Evolutionary conservation across 2,113 vertebrate genomes (phyloP), one percentile per base, ranked within the genome.

Genomic region (Dipodomys merriami): DNA sequence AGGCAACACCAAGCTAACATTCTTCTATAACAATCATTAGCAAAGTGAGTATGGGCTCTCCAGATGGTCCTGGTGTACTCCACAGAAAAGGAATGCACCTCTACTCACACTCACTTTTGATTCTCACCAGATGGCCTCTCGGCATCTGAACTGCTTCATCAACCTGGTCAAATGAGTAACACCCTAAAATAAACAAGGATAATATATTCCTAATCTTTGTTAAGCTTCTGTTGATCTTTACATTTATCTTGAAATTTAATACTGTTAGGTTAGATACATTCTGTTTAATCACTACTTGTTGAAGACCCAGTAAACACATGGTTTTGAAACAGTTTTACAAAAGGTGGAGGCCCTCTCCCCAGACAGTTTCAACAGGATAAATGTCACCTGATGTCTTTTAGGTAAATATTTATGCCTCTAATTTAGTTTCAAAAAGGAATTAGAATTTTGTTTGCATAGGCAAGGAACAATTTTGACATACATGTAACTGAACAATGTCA

Each of bases 361-460:
- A 7, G 0, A 33, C 29, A 11, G 30, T 57, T 19, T 64, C 19
- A 72, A 76, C 39, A 87, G 49, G 15, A 11, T 19, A 62, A 29
- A 4, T 29, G 9, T 29, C 83, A 71, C 46, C 6, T 7, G 16
- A 13, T 46, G 13, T 49, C 78, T 80, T 18, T 57, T 53, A 12
- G 35, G 18, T 53, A 12, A 35, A 13, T 2, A 6, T 0, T 46
- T 49, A 8, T 11, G 27, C n/a, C 76, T 49, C 4, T 20, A 20
- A 74, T 53, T 82, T 30, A 65, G 65, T 57, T 92, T 86, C 65
- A 46, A 86, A 92, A 46, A 88, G 7, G 8, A 94, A 57, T 18
- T 13, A 57, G 53, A 57, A 57, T 57, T 57, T 57, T 57, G 53
- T 23, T 53, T 62, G 53, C 74, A 49, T 67, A 57, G 15, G 4